Evolutionary conservation across 2,888 invertebrate species (phyloP).

Genomic region (Odontomyia ornata): DNA sequence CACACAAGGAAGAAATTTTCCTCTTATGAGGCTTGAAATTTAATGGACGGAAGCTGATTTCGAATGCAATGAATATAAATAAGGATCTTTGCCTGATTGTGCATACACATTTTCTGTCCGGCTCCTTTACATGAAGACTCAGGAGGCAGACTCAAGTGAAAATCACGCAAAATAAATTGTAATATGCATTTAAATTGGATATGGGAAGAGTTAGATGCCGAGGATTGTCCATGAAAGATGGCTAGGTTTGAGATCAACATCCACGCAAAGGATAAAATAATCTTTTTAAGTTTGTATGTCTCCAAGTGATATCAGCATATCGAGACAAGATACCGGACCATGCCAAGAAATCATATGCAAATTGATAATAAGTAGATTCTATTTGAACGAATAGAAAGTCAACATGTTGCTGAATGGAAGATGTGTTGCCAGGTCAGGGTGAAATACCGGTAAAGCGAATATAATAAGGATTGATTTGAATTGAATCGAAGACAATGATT

Average conservation of each 20-base stretch:
- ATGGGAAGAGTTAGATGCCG: not conserved
- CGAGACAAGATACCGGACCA: not conserved
- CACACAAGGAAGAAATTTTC: too few relatives aligned
- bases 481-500: too few relatives aligned
- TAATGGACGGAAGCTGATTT: slow-evolving; percentile 47
- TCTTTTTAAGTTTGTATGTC: not conserved
- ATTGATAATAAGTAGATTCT: slow-evolving; percentile 18
- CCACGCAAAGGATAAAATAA: not conserved
- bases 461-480: too few relatives aligned
- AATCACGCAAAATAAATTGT: slow-evolving; percentile 38
- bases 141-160: slow-evolving; percentile 15
- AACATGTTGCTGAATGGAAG: not conserved
- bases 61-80: slow-evolving; percentile 50
- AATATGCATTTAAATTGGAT: slow-evolving; percentile 49
- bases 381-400: not conserved
- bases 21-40: slow-evolving; percentile 40
- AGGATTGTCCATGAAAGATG: not conserved
- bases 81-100: slow-evolving; percentile 35
- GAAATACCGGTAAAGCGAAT: too few relatives aligned
- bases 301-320: not conserved
- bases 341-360: slow-evolving; percentile 25
- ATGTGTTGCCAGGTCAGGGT: not conserved
- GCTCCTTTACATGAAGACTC: not conserved
- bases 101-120: not conserved
- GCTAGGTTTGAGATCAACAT: not conserved